Evolutionary conservation across 37 sponge, comb jelly and placozoan genomes (phyloP), one percentile per base, ranked within the genome.

Genomic region (Bolinopsis microptera): DNA sequence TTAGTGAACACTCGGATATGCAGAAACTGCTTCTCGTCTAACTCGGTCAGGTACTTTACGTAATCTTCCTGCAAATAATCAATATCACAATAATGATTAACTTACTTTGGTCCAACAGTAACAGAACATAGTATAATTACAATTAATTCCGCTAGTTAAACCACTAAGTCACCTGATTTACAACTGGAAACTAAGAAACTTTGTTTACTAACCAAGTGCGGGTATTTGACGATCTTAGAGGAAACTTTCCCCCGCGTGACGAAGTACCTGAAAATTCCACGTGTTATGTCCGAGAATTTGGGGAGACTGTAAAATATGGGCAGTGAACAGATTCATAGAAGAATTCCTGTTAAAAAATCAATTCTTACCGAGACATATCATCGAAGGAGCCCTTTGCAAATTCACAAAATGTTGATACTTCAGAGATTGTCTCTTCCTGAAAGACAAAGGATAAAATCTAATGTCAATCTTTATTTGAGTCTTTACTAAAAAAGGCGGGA

Each of bases 21-120:
- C 30, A 95, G 93, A 93, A 95, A 98, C 93, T 97, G 94, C 88
- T 98, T 98, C 93, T 97, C 95, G 77, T 98, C 99, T 48, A 97
- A 94, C 69, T 98, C 99, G 76, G 94, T 93, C 39, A 98, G 74
- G 5, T 95, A 96, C 75, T 94, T 76, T 1, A 94, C 95, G 82
- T 97, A 98, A 93, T 98, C 99, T 21, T 96, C 95, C 98, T 98
- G 69, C 22, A 83, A 5, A 0, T 13, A n/a, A n/a, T n/a, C n/a
- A 67, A 8, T 0, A 39, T 77, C 0, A 69, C 22, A 1, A 69
- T 35, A 70, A 0, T 1, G 18, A 35, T 27, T 28, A 38, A 24
- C 3, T 83, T 8, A 18, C 36, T 39, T 24, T 83, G 5, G 34
- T 25, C 32, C n/a, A n/a, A n/a, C n/a, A n/a, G n/a, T n/a, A n/a